Evolutionary conservation across 2,113 vertebrate species (phyloP), one percentile per base, ranked within the genome.

Genomic region (Semnornis frantzii): DNA sequence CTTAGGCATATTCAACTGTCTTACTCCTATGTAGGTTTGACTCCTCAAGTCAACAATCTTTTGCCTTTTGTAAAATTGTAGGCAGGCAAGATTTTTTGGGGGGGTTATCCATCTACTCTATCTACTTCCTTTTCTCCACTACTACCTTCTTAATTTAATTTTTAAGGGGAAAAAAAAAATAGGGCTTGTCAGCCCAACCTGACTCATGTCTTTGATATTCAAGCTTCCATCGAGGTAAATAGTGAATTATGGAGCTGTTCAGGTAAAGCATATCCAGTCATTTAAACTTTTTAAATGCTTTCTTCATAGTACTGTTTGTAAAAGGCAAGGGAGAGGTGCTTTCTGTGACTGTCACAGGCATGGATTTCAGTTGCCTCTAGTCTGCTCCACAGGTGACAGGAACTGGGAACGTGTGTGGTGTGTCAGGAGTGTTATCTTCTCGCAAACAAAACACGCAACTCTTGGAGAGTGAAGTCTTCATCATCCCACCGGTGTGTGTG

Each of bases 401-500:
- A 46, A 31, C 28, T 27, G 30, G 33, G 3, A 42, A 14, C 23
- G 12, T 5, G 3, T 42, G 17, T 27, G 8, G 17, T 27, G 8
- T 33, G 15, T 65, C 8, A 20, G 17, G 23, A 17, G 18, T 2
- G 9, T 39, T 60, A 63, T 18, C 27, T 78, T 74, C 69, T 30
- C 42, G 57, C 78, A 31, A 13, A 42, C 50, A 25, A 85, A 81
- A 85, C 27, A 48, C 37, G 57, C 37, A 69, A 16, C 19, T 92
- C 28, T 82, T 0, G 0, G 28, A 55, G 54, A 2, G 0, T 48
- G 59, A 57, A 63, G 30, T 39, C 27, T 85, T 90, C 65, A 60
- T 48, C 52, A 39, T 24, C 33, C 33, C 64, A 37, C 16, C 42
- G 34, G 34, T 0, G 0, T 5, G 14, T 48, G 48, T 69, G 82